Evolutionary conservation across 2,797 vertebrate genomes (phyloP).

Genomic region (Chaunax sp.): DNA sequence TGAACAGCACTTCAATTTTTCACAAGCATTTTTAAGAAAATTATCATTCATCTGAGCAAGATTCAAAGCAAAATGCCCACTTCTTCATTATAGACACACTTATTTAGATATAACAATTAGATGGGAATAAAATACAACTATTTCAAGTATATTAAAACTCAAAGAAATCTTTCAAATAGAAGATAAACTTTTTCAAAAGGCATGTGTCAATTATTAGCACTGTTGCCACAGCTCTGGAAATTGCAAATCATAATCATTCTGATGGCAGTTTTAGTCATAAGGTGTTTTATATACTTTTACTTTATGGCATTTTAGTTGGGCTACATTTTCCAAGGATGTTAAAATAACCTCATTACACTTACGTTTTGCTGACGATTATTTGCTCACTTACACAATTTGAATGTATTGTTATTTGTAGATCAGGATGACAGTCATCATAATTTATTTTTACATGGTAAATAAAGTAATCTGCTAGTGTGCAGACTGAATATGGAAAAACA

Average conservation of each 20-base stretch:
- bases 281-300: neutral
- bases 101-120: neutral
- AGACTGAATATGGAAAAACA: slow-evolving; percentile 2
- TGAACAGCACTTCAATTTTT: slow-evolving; percentile 10
- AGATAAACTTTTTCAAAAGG: slow-evolving; percentile 2
- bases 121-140: neutral
- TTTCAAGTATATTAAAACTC: neutral
- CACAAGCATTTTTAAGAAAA: slow-evolving; percentile 1
- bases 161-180: neutral
- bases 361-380: too few relatives aligned
- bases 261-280: neutral
- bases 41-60: neutral
- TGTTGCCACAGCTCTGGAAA: neutral
- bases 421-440: neutral
- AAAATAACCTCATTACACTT: neutral
- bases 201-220: neutral
- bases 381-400: too few relatives aligned
- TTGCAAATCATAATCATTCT: neutral
- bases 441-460: neutral
- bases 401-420: neutral
- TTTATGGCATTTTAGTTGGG: too few relatives aligned
- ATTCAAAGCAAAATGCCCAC: slow-evolving; percentile 2
- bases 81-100: neutral
- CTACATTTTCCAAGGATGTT: neutral
- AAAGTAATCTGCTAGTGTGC: neutral